Percentiles rank a stretch among this genome's conserved stretches.
phyloP scores from a whole-genome alignment of 2,888 invertebrate genomes.

The Drosophila mercatorum region DNA sequence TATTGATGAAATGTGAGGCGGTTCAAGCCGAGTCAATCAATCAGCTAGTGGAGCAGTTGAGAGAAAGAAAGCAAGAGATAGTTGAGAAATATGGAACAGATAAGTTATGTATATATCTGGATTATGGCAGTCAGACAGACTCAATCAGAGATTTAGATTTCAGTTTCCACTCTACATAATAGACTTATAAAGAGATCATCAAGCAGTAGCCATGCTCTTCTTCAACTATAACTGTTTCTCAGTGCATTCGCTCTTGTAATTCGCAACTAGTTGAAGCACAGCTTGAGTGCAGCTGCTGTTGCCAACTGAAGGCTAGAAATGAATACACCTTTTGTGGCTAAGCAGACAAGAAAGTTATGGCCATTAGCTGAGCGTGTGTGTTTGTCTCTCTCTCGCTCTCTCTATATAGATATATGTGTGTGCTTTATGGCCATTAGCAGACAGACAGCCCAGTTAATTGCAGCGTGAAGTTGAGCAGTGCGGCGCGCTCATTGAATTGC shows the following conservation, averaged over 20 bases:
- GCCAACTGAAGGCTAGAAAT: not conserved
- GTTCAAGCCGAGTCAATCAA: no score
- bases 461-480: conserved; percentile 62
- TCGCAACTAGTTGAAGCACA: conserved; percentile 13
- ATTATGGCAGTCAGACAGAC: no score
- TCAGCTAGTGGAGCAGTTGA: no score
- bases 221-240: not conserved
- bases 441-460: conserved; percentile 51
- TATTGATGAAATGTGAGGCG: no score
- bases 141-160: no score
- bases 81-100: not conserved
- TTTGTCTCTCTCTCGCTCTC: not conserved
- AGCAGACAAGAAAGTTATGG: conserved; percentile 2
- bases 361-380: conserved; percentile 1
- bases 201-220: no score
- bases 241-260: not conserved
- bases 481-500: conserved; percentile 26
- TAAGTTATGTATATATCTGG: no score
- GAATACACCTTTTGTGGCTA: not conserved
- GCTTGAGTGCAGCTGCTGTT: conserved; percentile 2
- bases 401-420: not conserved
- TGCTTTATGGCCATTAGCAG: conserved; percentile 18
- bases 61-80: not conserved
- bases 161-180: not conserved
- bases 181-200: not conserved